Base-by-base conservation (phyloP, 2,888 invertebrate species). In the Hypolimnas misippus region DNA sequence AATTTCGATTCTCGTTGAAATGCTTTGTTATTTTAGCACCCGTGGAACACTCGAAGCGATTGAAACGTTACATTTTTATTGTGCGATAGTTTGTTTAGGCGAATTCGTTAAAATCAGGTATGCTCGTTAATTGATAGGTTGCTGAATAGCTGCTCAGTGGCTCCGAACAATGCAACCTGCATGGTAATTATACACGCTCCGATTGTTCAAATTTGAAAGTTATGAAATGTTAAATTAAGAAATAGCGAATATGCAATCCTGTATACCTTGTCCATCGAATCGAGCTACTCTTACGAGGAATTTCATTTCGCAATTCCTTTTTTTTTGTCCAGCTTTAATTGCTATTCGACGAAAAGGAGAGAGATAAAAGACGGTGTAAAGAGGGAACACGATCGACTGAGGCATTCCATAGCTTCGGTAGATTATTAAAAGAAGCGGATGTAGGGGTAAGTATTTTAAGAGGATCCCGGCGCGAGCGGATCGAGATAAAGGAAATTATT, bases 361-460 rank as follows among this genome's bases (percentile, higher is more conserved):
- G 79, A 86, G 85, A 89, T 87, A 87, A 87, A 88, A 84, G 85
- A 81, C 82, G 78, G 74, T 74, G 78, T 80, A 76, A 77, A 79
- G 83, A 81, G 83, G 81, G 83, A 82, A 80, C 83, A 79, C 77
- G 81, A 79, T 79, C 83, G 83, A 80, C 76, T 74, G 83, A 81
- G 76, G 82, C 87, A 90, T 90, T 89, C 90, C 89, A 78, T 78
- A 78, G 84, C 86, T 83, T 83, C 84, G 83, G 86, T 80, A 79
- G 82, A 86, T 86, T 90, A 91, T 90, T 91, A 90, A 89, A 91
- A 91, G 92, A 88, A 91, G 84, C 92, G 92, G 92, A 92, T 91
- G 92, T 81, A 77, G 84, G 90, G 91, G 87, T 87, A 89, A 83
- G 92, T 91, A 92, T 92, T 92, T 92, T 92, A 88, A 91, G 91